These are phyloP conservation scores for Stenurella melanura DNA, from an alignment of 2,888 invertebrate species.

Conservation along the genomic window DNA sequence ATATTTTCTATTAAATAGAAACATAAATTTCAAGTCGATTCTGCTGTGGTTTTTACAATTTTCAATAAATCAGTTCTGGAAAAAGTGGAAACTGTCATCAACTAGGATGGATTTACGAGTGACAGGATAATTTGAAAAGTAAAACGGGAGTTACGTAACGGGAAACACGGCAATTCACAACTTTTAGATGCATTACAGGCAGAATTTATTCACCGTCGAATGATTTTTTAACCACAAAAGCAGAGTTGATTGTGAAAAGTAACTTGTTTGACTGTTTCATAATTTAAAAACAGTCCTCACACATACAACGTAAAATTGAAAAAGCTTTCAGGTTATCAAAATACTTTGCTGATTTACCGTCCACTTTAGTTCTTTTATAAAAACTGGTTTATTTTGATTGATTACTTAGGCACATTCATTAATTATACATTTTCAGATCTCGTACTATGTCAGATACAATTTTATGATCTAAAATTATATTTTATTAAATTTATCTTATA, in stretches of 20 bases:
- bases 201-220: slow-evolving; percentile 42
- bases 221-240: slow-evolving; percentile 25
- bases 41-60: slow-evolving; percentile 46
- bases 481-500: no score
- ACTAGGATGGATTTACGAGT: slow-evolving; percentile 60
- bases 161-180: slow-evolving; percentile 48
- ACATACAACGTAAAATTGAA: background rate
- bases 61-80: slow-evolving; percentile 59
- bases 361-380: slow-evolving; percentile 5
- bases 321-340: background rate
- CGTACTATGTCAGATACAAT: background rate
- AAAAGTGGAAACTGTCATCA: slow-evolving; percentile 60
- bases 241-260: background rate
- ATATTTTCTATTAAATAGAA: slow-evolving; percentile 18
- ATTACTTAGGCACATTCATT: background rate
- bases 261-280: background rate
- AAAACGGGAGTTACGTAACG: slow-evolving; percentile 40
- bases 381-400: background rate
- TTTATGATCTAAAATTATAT: no score
- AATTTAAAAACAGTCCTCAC: background rate
- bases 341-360: slow-evolving; percentile 2
- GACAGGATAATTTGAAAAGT: slow-evolving; percentile 60
- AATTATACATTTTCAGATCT: background rate
- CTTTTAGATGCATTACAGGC: slow-evolving; percentile 35
- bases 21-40: slow-evolving; percentile 11